phyloP scores from a whole-genome alignment of 2,888 invertebrate genomes.

The Didymodactylos carnosus region DNA sequence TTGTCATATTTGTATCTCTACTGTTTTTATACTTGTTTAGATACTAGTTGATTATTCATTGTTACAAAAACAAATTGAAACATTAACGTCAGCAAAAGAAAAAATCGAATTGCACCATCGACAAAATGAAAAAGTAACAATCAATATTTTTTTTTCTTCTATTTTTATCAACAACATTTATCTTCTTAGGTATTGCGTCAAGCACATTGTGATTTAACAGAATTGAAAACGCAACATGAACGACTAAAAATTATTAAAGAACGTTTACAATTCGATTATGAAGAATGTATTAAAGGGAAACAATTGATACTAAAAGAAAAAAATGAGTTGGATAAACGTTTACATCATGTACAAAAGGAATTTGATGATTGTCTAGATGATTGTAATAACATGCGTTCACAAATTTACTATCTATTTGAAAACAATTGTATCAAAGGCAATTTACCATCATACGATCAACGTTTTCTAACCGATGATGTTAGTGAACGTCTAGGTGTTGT shows the following conservation, averaged over 20 bases:
- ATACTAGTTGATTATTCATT: neutral
- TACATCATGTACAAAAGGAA: neutral
- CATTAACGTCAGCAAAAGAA: neutral
- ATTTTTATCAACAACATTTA: neutral
- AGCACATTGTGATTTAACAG: neutral
- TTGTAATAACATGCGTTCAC: neutral
- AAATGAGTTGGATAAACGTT: neutral
- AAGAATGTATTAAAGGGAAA: neutral
- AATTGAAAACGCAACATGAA: neutral
- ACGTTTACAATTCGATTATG: neutral
- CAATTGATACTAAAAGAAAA: neutral
- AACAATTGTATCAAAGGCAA: neutral
- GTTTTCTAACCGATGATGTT: neutral
- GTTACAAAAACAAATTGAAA: neutral
- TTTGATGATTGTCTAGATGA: neutral
- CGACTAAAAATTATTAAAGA: neutral
- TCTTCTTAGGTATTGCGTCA: neutral
- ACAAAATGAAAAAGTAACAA: neutral
- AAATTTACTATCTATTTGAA: neutral
- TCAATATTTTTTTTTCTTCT: neutral
- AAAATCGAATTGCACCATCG: neutral
- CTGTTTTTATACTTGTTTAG: neutral
- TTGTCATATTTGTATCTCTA: neutral
- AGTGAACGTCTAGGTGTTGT: neutral
- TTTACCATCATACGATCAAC: neutral